These are phyloP conservation scores for Neopipo cinnamomea DNA, from an alignment of 2,113 vertebrate species.

Conservation along the genomic window DNA sequence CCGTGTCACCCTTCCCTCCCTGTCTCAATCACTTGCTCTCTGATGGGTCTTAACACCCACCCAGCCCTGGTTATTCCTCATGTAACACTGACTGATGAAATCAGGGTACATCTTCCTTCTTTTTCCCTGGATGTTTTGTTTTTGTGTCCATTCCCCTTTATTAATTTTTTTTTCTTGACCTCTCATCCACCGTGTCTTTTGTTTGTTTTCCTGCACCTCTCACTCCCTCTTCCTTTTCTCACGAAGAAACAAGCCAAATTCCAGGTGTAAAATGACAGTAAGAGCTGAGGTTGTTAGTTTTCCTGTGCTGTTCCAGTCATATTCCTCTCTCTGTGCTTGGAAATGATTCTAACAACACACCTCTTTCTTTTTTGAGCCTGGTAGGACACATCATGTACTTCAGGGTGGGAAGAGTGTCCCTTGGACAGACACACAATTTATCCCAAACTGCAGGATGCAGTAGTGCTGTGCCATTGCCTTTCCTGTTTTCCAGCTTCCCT, in stretches of 20 bases:
- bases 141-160: neutral
- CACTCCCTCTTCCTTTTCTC: neutral
- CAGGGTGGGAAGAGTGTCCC: neutral
- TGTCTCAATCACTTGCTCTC: neutral
- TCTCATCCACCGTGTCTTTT: neutral
- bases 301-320: neutral
- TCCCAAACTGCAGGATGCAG: neutral
- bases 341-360: rapidly evolving
- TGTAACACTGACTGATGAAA: neutral
- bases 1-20: neutral
- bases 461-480: neutral
- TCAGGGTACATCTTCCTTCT: neutral
- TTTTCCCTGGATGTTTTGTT: neutral
- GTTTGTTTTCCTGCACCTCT: neutral
- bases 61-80: neutral
- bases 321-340: neutral
- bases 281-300: neutral
- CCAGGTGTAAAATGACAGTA: neutral
- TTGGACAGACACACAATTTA: neutral
- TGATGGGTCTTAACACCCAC: neutral
- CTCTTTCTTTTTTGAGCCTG: neutral
- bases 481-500: neutral
- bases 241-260: neutral
- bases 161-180: neutral
- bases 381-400: neutral